Percentiles rank a stretch among this genome's conserved stretches.
phyloP scores from a whole-genome alignment of 2,888 invertebrate genomes.

The Hyposoter dolosus region DNA sequence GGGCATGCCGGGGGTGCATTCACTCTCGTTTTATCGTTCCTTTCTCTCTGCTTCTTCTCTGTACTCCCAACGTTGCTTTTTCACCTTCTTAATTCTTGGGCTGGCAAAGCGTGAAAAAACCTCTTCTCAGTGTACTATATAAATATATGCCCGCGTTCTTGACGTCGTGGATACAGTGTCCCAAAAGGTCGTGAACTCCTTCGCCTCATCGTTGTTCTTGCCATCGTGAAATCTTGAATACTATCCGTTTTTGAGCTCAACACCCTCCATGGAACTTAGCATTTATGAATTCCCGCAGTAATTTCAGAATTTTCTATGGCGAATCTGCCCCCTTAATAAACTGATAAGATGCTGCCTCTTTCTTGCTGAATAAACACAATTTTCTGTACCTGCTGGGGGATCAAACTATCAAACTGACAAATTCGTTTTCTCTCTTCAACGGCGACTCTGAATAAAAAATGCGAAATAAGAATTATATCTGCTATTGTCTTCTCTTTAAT shows the following conservation, averaged over 20 bases:
- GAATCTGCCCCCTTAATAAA: background rate
- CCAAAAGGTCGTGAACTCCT: conserved; percentile 50
- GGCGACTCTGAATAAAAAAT: background rate
- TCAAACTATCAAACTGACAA: background rate
- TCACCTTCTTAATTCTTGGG: conserved; percentile 58
- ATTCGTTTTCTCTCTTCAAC: background rate
- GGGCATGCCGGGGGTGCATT: conserved; percentile 52
- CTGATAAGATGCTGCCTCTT: background rate
- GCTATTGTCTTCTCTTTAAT: background rate
- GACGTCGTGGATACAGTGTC: conserved; percentile 24
- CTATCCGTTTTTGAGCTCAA: background rate
- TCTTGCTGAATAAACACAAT: background rate
- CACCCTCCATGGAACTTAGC: background rate
- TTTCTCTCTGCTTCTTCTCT: conserved; percentile 33
- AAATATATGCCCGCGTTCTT: background rate
- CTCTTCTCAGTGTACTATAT: conserved; percentile 13
- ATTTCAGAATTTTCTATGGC: background rate
- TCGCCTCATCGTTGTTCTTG: conserved; percentile 28
- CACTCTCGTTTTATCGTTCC: conserved; percentile 64
- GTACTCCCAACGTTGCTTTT: conserved; percentile 53
- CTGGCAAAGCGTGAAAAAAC: conserved; percentile 60
- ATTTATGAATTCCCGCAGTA: conserved; percentile 3
- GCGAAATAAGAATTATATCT: background rate
- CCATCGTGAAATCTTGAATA: conserved; percentile 31
- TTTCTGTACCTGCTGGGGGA: background rate